Evolutionary conservation across 2,888 invertebrate genomes (phyloP).

Genomic region (Cheilosia scutellata): DNA sequence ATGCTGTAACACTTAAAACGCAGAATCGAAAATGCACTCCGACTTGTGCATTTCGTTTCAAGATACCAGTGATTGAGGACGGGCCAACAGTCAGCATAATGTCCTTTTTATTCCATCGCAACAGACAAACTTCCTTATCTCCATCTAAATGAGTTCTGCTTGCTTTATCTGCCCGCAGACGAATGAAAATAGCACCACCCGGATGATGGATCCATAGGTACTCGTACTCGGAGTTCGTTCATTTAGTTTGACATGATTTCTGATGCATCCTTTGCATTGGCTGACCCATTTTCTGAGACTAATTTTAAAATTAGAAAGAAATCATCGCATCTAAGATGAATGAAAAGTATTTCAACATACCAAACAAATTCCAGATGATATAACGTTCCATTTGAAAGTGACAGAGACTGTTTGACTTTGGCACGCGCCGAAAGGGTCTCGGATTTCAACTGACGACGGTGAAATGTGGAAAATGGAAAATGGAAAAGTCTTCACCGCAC

Average conservation of each 20-base stretch:
- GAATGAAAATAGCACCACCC: constrained; percentile 43
- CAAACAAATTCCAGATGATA: constrained; percentile 1
- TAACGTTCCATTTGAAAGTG: constrained; percentile 58
- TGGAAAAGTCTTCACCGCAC: not conserved
- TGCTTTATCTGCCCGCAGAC: not conserved
- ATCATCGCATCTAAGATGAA: not conserved
- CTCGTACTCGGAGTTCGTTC: too few species aligned
- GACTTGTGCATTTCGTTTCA: not conserved
- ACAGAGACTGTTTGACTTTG: not conserved
- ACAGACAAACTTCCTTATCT: constrained; percentile 21
- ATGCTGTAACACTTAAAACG: constrained; percentile 40
- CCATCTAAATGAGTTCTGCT: constrained; percentile 53
- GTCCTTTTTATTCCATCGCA: constrained; percentile 25
- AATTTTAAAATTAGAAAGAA: constrained; percentile 54
- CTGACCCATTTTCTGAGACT: constrained; percentile 58
- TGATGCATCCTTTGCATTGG: constrained; percentile 45
- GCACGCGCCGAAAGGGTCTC: constrained; percentile 32
- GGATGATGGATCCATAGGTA: constrained; percentile 3
- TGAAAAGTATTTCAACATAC: constrained; percentile 17
- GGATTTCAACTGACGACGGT: constrained; percentile 23
- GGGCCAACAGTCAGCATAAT: constrained; percentile 28
- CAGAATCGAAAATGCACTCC: constrained; percentile 33
- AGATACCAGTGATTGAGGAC: constrained; percentile 31
- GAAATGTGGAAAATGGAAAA: too few species aligned
- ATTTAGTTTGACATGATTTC: constrained; percentile 53